These are phyloP conservation scores for Petrocephalus sullivani DNA, from an alignment of 2,797 vertebrate species.

Conservation along the genomic window DNA sequence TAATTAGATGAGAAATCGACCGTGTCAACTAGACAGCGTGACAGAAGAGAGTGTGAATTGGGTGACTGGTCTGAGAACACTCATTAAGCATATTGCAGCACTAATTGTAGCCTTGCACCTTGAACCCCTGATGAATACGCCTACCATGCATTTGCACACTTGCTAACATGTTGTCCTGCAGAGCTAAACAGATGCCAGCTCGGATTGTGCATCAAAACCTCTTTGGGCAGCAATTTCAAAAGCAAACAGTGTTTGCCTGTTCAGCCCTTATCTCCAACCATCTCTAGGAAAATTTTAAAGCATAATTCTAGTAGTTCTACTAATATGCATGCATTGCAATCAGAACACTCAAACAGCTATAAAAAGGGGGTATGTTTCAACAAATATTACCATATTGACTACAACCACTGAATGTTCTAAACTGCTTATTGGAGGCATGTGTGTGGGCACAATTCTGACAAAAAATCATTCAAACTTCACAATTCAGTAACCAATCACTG, in stretches of 20 bases:
- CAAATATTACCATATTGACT: background rate
- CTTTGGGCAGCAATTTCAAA: background rate
- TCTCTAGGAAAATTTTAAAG: background rate
- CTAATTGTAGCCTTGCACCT: background rate
- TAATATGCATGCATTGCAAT: background rate
- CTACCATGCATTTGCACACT: background rate
- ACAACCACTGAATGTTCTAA: background rate
- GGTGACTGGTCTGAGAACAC: background rate
- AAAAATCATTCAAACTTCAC: background rate
- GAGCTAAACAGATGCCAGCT: background rate
- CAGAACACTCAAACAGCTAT: background rate
- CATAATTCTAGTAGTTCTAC: background rate
- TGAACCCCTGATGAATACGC: background rate
- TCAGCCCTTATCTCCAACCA: background rate
- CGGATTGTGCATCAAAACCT: background rate
- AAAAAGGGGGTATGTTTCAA: background rate
- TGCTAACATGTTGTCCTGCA: background rate
- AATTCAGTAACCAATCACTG: background rate
- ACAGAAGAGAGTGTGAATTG: background rate
- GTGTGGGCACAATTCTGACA: background rate
- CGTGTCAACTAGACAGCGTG: background rate
- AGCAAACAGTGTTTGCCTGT: background rate
- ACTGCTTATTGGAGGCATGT: background rate
- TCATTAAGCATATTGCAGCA: background rate
- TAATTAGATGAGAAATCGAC: background rate